A percentile compares a stretch with the other conserved stretches of the same genome.
Evolutionary conservation across 2,797 vertebrate genomes (phyloP).

Genomic region (Phoebastria nigripes): DNA sequence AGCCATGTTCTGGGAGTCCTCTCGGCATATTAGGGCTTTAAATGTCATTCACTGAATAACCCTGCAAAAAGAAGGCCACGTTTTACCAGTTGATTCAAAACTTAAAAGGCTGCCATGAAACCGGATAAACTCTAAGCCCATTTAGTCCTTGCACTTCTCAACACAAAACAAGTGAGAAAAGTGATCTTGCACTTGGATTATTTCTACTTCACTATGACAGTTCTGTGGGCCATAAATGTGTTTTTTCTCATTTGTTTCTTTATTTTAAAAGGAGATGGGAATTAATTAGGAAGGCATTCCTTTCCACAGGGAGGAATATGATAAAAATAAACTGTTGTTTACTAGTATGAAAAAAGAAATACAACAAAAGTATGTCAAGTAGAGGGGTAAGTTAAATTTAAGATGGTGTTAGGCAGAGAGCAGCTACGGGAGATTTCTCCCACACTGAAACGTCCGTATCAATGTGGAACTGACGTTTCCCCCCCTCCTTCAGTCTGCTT

Average conservation of each 20-base stretch:
- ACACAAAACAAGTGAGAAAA: neutral
- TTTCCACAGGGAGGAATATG: neutral
- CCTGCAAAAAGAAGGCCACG: neutral
- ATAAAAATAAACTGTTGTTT: neutral
- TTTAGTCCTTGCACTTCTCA: neutral
- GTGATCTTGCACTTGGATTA: neutral
- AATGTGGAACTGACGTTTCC: neutral
- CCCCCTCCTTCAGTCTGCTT: neutral
- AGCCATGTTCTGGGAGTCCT: neutral
- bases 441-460: rapidly evolving
- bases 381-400: neutral
- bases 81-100: neutral
- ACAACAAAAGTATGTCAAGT: neutral
- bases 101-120: neutral
- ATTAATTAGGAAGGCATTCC: neutral
- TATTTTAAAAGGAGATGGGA: neutral
- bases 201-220: rapidly evolving
- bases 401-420: neutral
- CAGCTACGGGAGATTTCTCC: neutral
- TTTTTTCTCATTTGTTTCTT: neutral
- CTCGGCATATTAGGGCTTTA: neutral
- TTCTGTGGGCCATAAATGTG: neutral
- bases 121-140: neutral
- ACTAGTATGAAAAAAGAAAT: neutral
- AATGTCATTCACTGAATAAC: neutral